These are phyloP conservation scores for Psittacus erithacus DNA, from an alignment of 2,113 vertebrate species.

Conservation along the genomic window DNA sequence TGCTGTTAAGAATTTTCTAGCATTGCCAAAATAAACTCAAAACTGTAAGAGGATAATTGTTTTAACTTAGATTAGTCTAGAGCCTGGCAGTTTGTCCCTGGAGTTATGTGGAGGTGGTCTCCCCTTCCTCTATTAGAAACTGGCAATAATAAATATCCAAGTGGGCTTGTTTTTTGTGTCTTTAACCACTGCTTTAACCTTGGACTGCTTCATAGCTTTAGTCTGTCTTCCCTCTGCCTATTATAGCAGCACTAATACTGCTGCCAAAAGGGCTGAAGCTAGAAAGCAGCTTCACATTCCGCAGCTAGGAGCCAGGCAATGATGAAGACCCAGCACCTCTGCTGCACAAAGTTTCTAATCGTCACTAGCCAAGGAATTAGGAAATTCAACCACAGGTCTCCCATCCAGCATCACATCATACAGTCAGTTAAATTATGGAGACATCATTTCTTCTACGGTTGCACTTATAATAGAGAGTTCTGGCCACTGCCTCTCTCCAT, in stretches of 20 bases:
- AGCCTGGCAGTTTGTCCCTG: background rate
- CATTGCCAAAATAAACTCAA: slow-evolving; percentile 49
- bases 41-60: slow-evolving; percentile 42
- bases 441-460: background rate
- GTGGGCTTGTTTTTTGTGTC: background rate
- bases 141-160: background rate
- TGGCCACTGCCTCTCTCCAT: background rate
- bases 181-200: background rate
- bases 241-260: background rate
- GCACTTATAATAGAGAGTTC: background rate
- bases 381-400: background rate
- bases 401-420: background rate
- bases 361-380: background rate
- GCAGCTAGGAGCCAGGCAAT: background rate
- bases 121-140: background rate
- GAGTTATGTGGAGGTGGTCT: background rate
- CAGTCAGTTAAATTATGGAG: background rate
- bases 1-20: background rate
- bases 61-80: slow-evolving; percentile 23
- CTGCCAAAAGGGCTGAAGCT: background rate
- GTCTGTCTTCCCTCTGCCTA: background rate
- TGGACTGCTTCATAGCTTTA: background rate
- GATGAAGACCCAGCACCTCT: background rate
- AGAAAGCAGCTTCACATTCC: background rate
- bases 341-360: background rate